phyloP scores from a whole-genome alignment of 2,113 vertebrate species.

The Chloropsis hardwickii region DNA sequence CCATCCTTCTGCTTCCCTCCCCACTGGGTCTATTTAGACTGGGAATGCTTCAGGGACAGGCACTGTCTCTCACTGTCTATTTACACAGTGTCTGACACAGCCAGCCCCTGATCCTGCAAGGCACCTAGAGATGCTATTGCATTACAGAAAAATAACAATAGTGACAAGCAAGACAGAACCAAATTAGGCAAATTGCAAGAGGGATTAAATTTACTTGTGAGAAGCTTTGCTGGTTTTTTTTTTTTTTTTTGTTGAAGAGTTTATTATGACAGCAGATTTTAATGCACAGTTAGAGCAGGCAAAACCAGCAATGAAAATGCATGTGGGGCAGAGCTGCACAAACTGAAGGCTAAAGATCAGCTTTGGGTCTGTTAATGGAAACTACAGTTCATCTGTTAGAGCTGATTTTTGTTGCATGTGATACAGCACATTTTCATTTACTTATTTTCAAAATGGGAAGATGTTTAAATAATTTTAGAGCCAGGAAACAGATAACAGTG shows the following conservation, averaged over 20 bases:
- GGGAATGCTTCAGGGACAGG: neutral
- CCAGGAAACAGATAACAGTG: neutral
- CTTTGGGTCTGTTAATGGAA: neutral
- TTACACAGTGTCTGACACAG: slow-evolving; percentile 34
- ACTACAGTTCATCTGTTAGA: neutral
- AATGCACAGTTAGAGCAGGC: neutral
- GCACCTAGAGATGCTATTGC: neutral
- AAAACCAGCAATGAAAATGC: neutral
- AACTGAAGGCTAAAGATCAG: neutral
- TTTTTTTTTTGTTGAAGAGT: neutral
- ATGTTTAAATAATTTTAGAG: neutral
- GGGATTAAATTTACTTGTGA: neutral
- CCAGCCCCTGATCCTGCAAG: neutral
- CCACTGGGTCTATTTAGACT: slow-evolving; percentile 28
- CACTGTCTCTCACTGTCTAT: slow-evolving; percentile 17
- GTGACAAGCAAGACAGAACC: neutral
- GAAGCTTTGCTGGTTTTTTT: neutral
- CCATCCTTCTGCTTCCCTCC: neutral
- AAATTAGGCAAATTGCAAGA: neutral
- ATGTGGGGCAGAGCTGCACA: neutral
- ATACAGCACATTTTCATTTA: accelerated
- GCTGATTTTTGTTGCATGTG: neutral
- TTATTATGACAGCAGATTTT: neutral
- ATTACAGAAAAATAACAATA: slow-evolving; percentile 13
- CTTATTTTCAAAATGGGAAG: neutral